These are phyloP conservation scores for Idaea biselata DNA, from an alignment of 2,888 invertebrate genomes.

Conservation along the genomic window DNA sequence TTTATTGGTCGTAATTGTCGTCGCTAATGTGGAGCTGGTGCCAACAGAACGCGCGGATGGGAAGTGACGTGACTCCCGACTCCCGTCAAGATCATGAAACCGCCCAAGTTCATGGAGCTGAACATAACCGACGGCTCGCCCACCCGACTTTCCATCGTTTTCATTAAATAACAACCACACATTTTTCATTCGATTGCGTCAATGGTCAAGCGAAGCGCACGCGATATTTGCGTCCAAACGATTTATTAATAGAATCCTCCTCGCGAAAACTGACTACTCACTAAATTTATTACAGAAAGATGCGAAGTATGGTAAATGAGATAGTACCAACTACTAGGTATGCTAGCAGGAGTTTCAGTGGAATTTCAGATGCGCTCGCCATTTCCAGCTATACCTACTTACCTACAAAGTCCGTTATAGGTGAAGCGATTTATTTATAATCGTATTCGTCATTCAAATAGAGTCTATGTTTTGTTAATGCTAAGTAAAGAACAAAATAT, in stretches of 20 bases:
- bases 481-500: conserved; percentile 69
- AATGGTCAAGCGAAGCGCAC: conserved; percentile 66
- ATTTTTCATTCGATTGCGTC: conserved; percentile 77
- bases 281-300: conserved; percentile 71
- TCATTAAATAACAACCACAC: conserved; percentile 71
- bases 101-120: conserved; percentile 64
- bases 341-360: conserved; percentile 57
- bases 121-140: conserved; percentile 48
- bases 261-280: conserved; percentile 71
- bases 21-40: conserved; percentile 35
- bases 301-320: conserved; percentile 71
- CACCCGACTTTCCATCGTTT: conserved; percentile 60
- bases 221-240: conserved; percentile 73
- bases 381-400: conserved; percentile 55
- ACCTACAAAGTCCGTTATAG: conserved; percentile 28
- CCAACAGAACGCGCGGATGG: conserved; percentile 23
- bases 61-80: conserved; percentile 22
- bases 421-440: conserved; percentile 67
- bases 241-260: conserved; percentile 69
- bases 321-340: conserved; percentile 59
- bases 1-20: conserved; percentile 52
- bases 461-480: conserved; percentile 66
- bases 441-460: conserved; percentile 64
- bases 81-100: background rate
- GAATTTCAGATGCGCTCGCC: conserved; percentile 50